Conservation (phyloP, 2,888 invertebrate genomes). For the Pedicia rivosa region DNA sequence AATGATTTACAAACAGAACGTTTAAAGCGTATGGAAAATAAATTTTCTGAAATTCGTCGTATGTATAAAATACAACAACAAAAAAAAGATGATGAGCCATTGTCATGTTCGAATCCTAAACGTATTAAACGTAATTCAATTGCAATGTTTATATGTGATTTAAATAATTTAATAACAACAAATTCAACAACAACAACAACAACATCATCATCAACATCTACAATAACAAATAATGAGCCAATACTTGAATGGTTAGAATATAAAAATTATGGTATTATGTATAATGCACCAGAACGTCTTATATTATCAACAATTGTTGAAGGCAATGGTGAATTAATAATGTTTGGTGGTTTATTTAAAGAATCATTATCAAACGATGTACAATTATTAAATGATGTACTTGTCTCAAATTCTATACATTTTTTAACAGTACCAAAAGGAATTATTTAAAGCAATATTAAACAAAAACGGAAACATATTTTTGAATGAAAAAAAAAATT, state of each 20-base stretch:
- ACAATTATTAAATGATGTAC: slow-evolving; percentile 43
- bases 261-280: slow-evolving; percentile 44
- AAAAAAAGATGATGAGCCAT: slow-evolving; percentile 3
- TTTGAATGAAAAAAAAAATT: neutral
- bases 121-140: slow-evolving; percentile 50
- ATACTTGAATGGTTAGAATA: slow-evolving; percentile 28
- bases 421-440: slow-evolving; percentile 57
- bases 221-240: too few species aligned
- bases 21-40: slow-evolving; percentile 47
- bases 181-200: too few species aligned
- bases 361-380: slow-evolving; percentile 42
- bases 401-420: slow-evolving; percentile 63
- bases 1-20: slow-evolving; percentile 43
- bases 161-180: slow-evolving; percentile 50
- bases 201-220: too few species aligned
- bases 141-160: slow-evolving; percentile 74
- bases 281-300: slow-evolving; percentile 70
- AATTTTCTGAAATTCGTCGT: slow-evolving; percentile 29
- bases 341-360: slow-evolving; percentile 92
- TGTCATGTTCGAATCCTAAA: slow-evolving; percentile 34
- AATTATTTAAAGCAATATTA: slow-evolving; percentile 46
- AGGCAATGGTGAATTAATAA: slow-evolving; percentile 81
- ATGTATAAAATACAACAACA: slow-evolving; percentile 12
- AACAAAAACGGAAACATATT: neutral
- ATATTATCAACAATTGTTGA: slow-evolving; percentile 78